Evolutionary conservation across 2,797 vertebrate species (phyloP).

Genomic region (Amblyopsis hoosieri): DNA sequence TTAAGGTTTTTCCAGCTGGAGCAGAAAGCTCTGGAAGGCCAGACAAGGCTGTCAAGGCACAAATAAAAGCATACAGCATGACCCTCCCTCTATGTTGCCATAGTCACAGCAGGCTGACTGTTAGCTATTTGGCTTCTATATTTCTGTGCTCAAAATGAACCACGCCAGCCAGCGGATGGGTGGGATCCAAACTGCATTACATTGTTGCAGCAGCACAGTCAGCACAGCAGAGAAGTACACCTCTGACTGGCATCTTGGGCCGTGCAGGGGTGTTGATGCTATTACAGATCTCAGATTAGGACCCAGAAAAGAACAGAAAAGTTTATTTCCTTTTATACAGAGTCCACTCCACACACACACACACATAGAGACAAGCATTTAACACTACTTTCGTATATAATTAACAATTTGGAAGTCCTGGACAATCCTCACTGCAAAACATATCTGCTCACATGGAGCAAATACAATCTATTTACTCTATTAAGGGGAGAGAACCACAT

Average conservation of each 20-base stretch:
- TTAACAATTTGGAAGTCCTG: conserved; percentile 1
- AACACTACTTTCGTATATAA: conserved; percentile 10
- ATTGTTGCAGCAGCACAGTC: background rate
- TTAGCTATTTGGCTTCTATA: background rate
- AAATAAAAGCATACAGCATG: conserved; percentile 14
- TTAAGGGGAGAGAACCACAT: background rate
- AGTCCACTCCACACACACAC: background rate
- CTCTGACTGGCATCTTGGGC: conserved; percentile 28
- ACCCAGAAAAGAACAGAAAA: conserved; percentile 15
- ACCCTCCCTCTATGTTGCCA: background rate
- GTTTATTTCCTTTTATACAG: too few species aligned
- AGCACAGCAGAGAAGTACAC: conserved; percentile 12
- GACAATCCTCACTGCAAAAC: background rate
- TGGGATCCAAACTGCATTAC: conserved; percentile 25
- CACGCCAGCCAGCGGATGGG: conserved; percentile 5
- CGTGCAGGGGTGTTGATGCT: conserved; percentile 11
- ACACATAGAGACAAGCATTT: conserved; percentile 5
- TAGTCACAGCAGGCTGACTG: background rate
- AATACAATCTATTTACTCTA: conserved; percentile 6
- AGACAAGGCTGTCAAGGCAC: conserved; percentile 6
- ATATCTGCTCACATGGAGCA: background rate
- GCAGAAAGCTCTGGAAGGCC: background rate
- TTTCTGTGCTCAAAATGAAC: background rate
- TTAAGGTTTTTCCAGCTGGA: conserved; percentile 22
- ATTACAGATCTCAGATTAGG: conserved; percentile 21